These are phyloP conservation scores for Isichthys henryi DNA, from an alignment of 2,113 vertebrate genomes.

Conservation along the genomic window DNA sequence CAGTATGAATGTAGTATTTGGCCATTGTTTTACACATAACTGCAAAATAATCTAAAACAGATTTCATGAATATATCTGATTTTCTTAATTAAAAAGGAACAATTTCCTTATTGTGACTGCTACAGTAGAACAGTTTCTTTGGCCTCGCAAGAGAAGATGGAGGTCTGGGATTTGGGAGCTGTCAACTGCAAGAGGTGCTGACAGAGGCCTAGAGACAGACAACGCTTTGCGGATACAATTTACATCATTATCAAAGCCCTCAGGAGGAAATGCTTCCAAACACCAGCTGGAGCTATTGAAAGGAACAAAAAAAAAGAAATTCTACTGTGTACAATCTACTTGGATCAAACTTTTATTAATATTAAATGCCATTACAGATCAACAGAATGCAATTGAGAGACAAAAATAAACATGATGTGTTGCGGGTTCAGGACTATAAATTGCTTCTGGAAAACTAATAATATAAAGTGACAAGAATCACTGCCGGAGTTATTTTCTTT, in stretches of 20 bases:
- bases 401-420: background rate
- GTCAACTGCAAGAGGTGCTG: background rate
- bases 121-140: background rate
- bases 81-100: background rate
- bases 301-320: background rate
- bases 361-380: background rate
- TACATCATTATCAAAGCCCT: constrained; percentile 11
- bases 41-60: background rate
- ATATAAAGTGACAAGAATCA: background rate
- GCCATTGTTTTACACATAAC: background rate
- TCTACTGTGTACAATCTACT: background rate
- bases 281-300: background rate
- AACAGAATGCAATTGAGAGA: background rate
- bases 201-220: background rate
- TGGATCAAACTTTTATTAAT: background rate
- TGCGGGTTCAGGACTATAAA: background rate
- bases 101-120: background rate
- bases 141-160: background rate
- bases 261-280: background rate
- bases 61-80: background rate
- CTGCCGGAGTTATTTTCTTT: background rate
- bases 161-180: background rate
- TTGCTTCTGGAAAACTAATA: background rate
- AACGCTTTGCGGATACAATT: background rate
- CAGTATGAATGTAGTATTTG: background rate